Evolutionary conservation across 2,797 vertebrate species (phyloP), one percentile per base, ranked within the genome.

Genomic region (Eulemur mongoz): DNA sequence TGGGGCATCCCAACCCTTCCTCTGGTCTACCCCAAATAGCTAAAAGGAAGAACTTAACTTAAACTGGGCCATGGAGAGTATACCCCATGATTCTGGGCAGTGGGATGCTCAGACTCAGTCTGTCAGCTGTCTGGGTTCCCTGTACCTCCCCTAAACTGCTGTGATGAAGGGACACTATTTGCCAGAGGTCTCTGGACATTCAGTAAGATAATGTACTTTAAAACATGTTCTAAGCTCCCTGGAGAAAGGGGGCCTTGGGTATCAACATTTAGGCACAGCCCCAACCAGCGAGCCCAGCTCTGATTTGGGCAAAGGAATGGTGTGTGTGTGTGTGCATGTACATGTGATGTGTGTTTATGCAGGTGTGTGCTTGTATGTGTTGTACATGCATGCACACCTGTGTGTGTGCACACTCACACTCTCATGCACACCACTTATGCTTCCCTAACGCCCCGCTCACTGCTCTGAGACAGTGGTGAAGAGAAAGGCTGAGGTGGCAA

Each of bases 161-260:
- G 25, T 0, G 30, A 70, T n/a, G 14, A 30, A 45, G 11, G 10
- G 45, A 69, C 22, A 63, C 32, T n/a, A 54, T 63, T 57, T 72
- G 59, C 92, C 57, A 65, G 76, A 91, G 35, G 76, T 76, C 40
- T 52, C 32, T 52, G 11, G 38, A 38, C 6, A 59, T 4, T 45
- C 12, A 7, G 27, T 20, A 14, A 85, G 54, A 79, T 40, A 52
- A 88, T 35, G 30, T n/a, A 14, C 8, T 78, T 94, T 59, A 61
- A 95, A 95, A 59, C 30, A 59, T 83, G 23, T 88, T 81, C 61
- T 76, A 43, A 93, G 61, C 18, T 80, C 94, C n/a, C 75, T 79
- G 32, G 43, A 89, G 30, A 89, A 95, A 75, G 25, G 7, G 5
- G 1, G 0, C 4, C 22, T 57, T 40, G 1, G 13, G 25, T 63